Base-by-base conservation (phyloP, 2,888 invertebrate genomes). In the Microctonus brassicae region DNA sequence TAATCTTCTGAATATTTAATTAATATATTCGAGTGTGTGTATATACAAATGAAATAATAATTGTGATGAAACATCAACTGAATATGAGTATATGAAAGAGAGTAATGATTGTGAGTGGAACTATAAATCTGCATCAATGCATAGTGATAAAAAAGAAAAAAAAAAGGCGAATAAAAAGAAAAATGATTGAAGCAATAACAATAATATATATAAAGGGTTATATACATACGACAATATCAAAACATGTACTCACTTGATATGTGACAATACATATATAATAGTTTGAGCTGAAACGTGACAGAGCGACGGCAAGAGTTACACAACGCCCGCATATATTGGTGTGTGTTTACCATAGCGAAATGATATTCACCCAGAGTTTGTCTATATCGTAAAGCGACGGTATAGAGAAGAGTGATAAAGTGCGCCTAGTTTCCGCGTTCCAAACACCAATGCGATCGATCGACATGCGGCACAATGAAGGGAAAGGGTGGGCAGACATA, bases 371-470 rank as follows among this genome's bases (percentile, higher is more conserved):
- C 63, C 55, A 26, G 36, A 33, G 26, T 29, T 60, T 22, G 11
- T 68, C 29, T 20, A 53, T 34, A 53, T 20, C 11, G 52, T 13
- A 57, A 66, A 42, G 64, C 58, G 64, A 34, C 55, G 52, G 33
- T 20, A 39, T 20, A 39, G 52, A 66, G 60, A 66, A 61, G 70
- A 66, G 66, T 61, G 66, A 71, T 70, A 53, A 66, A 71, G 70
- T 71, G 70, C 70, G 66, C 33, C 66, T n/a, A 71, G 70, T 71
- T 66, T 71, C 70, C 60, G 66, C 70, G 61, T 66, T 66, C 65
- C 70, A 71, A 55, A 26, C 61, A 61, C 29, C 55, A 71, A 70
- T 70, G 17, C 70, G 60, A 71, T 71, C 55, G 70, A 70, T 64
- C 64, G 60, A 47, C 47, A 47, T 47, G 47, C 47, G 17, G 47